Base-by-base conservation (phyloP, 2,113 vertebrate species). In the Trematocara marginatum region DNA sequence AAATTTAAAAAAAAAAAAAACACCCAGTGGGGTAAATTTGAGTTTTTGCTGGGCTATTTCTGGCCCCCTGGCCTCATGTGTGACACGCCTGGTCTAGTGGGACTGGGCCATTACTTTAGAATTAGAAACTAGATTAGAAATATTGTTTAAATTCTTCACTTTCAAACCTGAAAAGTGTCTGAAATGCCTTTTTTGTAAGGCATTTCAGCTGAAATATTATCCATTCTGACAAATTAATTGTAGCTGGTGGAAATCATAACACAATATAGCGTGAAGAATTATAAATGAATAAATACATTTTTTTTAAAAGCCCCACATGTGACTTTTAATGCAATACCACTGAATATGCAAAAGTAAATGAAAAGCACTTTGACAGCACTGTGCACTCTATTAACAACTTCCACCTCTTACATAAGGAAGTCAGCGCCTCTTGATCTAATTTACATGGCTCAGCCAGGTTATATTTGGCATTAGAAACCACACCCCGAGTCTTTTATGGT, bases 241-340 rank as follows among this genome's bases (percentile, higher is more conserved):
- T 76, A 18, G 23, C 26, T 10, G 40, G 66, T 26, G 5, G 66
- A 71, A 71, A 45, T 16, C 66, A 71, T 26, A 71, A 45, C 34
- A 13, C 20, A 69, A 42, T 1, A 45, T 42, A 71, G 12, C 0
- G 7, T 47, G 3, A 31, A 31, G 42, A n/a, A 31, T 49, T 31
- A 49, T 45, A 29, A 74, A 71, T 45, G 0, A 26, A 38, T 18
- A 20, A 66, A 6, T 34, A 10, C 1, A 0, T 0, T 3, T 35
- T 35, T 31, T 64, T 64, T 7, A 7, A 64, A 64, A 64, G 42
- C 42, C 15, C 13, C 42, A 31, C 40, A 18, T 0, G 26, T 12
- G 9, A 5, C 69, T 76, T 49, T 76, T 29, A 29, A 45, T 49
- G 69, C 42, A 76, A 31, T 29, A 76, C 1, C 42, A 49, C 15